phyloP scores from a whole-genome alignment of 2,797 vertebrate genomes.

The Salarias fasciatus region DNA sequence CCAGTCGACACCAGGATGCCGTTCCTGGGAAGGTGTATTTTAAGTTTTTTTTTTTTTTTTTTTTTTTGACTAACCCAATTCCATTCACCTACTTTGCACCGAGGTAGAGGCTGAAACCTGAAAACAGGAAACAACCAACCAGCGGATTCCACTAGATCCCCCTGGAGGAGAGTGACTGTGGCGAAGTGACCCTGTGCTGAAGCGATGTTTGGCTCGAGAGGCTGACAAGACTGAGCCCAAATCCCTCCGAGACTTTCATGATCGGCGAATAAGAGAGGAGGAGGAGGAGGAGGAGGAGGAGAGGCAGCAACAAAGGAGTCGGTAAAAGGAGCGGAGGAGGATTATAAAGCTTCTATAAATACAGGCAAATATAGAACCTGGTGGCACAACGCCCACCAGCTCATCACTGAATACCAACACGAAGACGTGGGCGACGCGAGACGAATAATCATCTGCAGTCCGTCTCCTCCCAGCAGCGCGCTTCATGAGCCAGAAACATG shows the following conservation, averaged over 20 bases:
- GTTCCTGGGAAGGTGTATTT: too few relatives aligned
- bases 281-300: conserved; percentile 2
- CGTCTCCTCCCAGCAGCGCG: conserved; percentile 4
- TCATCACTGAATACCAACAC: conserved; percentile 40
- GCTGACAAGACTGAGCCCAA: conserved; percentile 24
- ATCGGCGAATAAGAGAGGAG: conserved; percentile 7
- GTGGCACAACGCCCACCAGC: conserved; percentile 35
- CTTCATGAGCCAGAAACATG: neutral
- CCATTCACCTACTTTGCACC: too few relatives aligned
- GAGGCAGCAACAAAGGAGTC: conserved; percentile 26
- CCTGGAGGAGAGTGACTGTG: neutral
- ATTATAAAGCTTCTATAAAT: conserved; percentile 70
- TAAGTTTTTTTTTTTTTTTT: too few relatives aligned
- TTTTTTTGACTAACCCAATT: neutral
- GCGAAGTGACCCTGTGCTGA: conserved; percentile 1
- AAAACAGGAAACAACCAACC: neutral
- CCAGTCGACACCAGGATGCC: too few relatives aligned
- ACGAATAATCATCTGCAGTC: neutral
- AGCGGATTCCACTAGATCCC: neutral
- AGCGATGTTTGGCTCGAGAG: conserved; percentile 16
- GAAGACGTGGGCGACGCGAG: conserved; percentile 13
- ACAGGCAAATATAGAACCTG: conserved; percentile 46
- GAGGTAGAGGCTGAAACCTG: too few relatives aligned
- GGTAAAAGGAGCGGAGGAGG: conserved; percentile 48
- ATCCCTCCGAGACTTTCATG: conserved; percentile 37